Evolutionary conservation across 2,113 vertebrate species (phyloP), one percentile per base, ranked within the genome.

Genomic region (Cricetomys ansorgei): DNA sequence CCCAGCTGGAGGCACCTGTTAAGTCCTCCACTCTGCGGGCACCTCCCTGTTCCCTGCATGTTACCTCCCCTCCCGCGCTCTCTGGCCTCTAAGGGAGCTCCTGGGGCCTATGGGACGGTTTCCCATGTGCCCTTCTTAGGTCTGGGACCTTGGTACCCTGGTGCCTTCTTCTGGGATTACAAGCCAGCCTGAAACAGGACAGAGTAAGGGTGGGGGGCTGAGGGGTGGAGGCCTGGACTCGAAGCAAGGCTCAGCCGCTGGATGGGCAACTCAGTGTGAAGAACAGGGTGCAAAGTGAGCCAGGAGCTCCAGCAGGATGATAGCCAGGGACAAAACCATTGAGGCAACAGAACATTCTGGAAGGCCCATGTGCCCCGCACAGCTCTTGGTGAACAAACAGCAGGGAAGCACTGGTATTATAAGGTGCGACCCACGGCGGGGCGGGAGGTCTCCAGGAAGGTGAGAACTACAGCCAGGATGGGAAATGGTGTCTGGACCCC

Each of bases 261-360:
- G 72, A 62, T 43, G 88, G 84, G 50, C 85, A 79, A 64, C 45
- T 11, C 62, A 43, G 67, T 43, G 2, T 4, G 80, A 76, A 70
- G 91, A 29, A 62, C n/a, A 91, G 17, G 17, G 62, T 16, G 31
- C 5, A 25, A 3, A 29, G 50, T 2, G 25, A 59, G 15, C 11
- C 12, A 7, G 3, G 55, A 79, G 31, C 27, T 43, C 31, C 77
- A 9, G 48, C 37, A 11, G 2, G n/a, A 9, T 48, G 43, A 55
- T 15, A 55, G 48, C 0, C 76, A 40, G 15, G 15, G 0, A 10
- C 12, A 0, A 4, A 29, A 34, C 40, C 29, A 53, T 23, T 0
- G 23, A 55, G 0, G 34, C 40, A 25, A 23, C 7, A 75, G 76
- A 89, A 57, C 48, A 50, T 5, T 50, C 76, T 27, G 1, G 25